These are phyloP conservation scores for Gymnoscopelus braueri DNA, from an alignment of 2,797 vertebrate genomes.

Conservation along the genomic window DNA sequence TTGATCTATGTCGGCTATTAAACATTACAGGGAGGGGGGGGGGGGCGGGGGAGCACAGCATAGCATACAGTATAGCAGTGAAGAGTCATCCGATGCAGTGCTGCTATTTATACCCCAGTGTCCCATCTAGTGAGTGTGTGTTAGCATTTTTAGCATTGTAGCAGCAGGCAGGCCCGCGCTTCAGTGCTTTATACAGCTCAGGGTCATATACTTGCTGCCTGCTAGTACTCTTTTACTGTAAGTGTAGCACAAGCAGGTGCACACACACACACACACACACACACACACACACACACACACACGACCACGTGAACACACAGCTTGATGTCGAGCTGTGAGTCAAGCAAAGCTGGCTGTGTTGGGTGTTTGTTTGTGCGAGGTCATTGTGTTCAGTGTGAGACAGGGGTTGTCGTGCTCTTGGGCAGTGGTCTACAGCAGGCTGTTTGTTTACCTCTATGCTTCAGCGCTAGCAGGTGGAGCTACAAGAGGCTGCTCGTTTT, in stretches of 20 bases:
- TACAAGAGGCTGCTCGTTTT: too few relatives aligned
- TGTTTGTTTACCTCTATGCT: constrained; percentile 11
- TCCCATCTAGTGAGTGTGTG: constrained; percentile 38
- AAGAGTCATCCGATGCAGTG: constrained; percentile 48
- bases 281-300: background rate
- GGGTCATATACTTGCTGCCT: constrained; percentile 11
- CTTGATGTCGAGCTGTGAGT: constrained; percentile 54
- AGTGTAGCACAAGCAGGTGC: background rate
- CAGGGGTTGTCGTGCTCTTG: constrained; percentile 37
- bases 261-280: constrained; percentile 2
- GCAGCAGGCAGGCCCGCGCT: background rate
- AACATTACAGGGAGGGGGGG: constrained; percentile 9
- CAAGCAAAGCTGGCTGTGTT: constrained; percentile 49
- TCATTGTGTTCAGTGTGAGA: constrained; percentile 47
- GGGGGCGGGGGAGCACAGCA: constrained; percentile 12
- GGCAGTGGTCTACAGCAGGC: constrained; percentile 40
- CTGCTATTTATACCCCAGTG: constrained; percentile 57
- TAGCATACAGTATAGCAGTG: constrained; percentile 30
- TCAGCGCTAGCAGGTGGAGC: too few relatives aligned
- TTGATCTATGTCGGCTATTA: constrained; percentile 26
- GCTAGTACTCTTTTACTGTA: too few relatives aligned
- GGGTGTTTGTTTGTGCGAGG: constrained; percentile 39
- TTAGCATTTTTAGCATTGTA: constrained; percentile 41
- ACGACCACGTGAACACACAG: constrained; percentile 13
- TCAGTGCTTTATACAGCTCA: constrained; percentile 25